phyloP scores from a whole-genome alignment of 2,797 vertebrate species.

The Centropyge bicolor region DNA sequence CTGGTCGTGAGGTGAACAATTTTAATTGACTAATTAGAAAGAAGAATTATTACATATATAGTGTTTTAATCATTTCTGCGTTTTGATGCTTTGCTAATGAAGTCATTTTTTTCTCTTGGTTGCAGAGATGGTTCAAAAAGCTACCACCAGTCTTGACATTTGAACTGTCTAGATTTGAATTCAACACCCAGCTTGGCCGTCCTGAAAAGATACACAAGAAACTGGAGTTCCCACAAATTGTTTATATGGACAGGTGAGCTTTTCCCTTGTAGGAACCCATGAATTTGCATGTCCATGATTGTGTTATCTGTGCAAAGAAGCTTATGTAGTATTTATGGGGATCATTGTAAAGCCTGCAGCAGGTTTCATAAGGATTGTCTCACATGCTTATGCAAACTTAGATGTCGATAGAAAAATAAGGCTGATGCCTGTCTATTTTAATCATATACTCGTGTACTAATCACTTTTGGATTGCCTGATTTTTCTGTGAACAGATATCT shows the following conservation, averaged over 20 bases:
- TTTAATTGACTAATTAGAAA: neutral
- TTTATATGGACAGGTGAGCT: slow-evolving; percentile 97
- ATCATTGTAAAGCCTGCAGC: neutral
- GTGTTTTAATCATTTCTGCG: neutral
- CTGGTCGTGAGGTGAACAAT: slow-evolving; percentile 90
- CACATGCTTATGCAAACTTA: neutral
- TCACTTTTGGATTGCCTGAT: neutral
- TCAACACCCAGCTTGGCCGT: slow-evolving; percentile 96
- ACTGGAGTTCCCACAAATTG: slow-evolving; percentile 94
- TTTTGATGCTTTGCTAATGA: neutral
- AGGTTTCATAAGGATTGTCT: neutral
- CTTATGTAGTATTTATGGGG: too few relatives aligned
- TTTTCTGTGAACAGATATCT: slow-evolving; percentile 87
- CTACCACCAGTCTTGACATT: slow-evolving; percentile 97
- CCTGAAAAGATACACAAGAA: slow-evolving; percentile 99
- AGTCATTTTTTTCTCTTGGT: slow-evolving; percentile 44
- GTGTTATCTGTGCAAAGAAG: too few relatives aligned
- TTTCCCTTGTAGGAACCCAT: too few relatives aligned
- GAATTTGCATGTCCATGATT: too few relatives aligned
- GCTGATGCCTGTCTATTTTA: neutral
- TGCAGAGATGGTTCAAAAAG: slow-evolving; percentile 97
- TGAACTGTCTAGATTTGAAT: slow-evolving; percentile 97
- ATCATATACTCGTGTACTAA: neutral
- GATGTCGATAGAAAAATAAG: neutral
- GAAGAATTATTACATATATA: neutral